Percentiles rank a stretch among this genome's conserved stretches.
Evolutionary conservation across 1,140 invertebrate species (phyloP).

Genomic region (Eulimnadia texana): DNA sequence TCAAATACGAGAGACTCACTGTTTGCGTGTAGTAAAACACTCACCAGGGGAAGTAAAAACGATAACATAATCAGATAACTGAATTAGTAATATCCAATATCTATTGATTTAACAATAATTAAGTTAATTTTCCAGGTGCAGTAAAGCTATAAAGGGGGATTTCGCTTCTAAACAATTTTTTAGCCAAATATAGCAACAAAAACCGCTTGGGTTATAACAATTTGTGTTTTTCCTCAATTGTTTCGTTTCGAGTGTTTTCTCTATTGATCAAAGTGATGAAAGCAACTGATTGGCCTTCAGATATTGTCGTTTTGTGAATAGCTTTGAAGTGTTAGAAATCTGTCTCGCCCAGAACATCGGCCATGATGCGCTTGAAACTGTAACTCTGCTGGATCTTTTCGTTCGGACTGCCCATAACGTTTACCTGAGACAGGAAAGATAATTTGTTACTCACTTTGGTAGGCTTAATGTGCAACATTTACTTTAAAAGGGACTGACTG

Average conservation of each 20-base stretch:
- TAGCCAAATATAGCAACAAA: too few species aligned
- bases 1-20: background rate
- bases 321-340: conserved; percentile 40
- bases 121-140: too few species aligned
- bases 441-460: too few species aligned
- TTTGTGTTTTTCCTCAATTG: too few species aligned
- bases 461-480: background rate
- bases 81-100: too few species aligned
- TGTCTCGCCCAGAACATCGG: conserved; percentile 63
- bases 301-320: background rate
- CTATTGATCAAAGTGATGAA: background rate
- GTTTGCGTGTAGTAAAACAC: background rate
- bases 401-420: conserved; percentile 33
- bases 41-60: background rate
- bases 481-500: background rate
- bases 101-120: too few species aligned
- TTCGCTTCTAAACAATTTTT: too few species aligned
- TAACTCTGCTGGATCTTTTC: conserved; percentile 78
- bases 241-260: background rate
- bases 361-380: conserved; percentile 82
- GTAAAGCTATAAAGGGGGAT: too few species aligned
- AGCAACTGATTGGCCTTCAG: background rate
- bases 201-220: too few species aligned
- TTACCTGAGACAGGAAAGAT: conserved; percentile 23
- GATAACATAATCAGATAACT: too few species aligned